Base-by-base conservation (phyloP, 2,888 invertebrate species). In the Papilio protenor region DNA sequence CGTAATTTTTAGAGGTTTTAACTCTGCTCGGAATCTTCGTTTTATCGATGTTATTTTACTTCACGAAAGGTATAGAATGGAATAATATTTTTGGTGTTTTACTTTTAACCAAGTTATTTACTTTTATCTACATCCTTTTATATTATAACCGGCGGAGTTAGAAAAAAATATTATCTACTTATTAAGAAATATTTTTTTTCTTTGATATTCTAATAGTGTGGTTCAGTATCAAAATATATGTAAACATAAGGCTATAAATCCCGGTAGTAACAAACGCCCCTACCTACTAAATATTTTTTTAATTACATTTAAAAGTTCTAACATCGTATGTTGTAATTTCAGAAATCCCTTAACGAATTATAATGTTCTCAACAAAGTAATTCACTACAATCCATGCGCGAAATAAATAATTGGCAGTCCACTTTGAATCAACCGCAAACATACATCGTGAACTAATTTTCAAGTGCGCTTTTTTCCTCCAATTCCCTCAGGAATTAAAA, bases 401-500 rank as follows among this genome's bases (percentile, higher is more conserved):
- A 75, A 75, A 73, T 47, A 75, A 79, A 73, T 76, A 80, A 77
- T 73, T 81, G 76, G 70, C 40, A 66, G 69, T 75, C 76, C 70
- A 49, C 70, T 66, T 40, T 59, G 59, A 73, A 73, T 52, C 77
- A 21, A 73, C 57, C 61, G 77, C 77, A 75, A 73, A 69, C 73
- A 69, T 69, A 73, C 73, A 70, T 82, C 76, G 82, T 80, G 82
- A 82, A 82, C 85, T 84, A 82, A 84, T 84, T 86, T 88, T 85
- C 85, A 81, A 81, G 83, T 84, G 82, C 86, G 86, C 87, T 87
- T 89, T 90, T 89, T 88, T 86, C 86, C 85, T 86, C 84, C 84
- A 85, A 85, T 84, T 82, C 83, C 82, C 80, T 84, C 85, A 83
- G 83, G 83, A 86, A 87, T 86, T 85, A 86, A 88, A 87, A 85